Evolutionary conservation across 2,888 invertebrate genomes (phyloP), one percentile per base, ranked within the genome.

Genomic region (Erebia ligea): DNA sequence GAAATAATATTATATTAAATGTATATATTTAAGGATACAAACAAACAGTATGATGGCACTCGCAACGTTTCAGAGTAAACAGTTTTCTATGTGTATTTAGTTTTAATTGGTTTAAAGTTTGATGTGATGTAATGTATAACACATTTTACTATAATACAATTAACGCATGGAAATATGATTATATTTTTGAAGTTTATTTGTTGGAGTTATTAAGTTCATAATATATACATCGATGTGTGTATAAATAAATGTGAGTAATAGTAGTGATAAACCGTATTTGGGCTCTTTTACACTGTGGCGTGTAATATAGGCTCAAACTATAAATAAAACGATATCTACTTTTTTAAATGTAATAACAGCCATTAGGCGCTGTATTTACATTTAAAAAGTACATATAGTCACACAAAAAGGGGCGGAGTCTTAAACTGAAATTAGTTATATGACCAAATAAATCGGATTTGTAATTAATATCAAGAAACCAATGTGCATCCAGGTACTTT

Each of bases 71-170:
- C 40, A 56, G 40, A 4, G 19, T 42, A 65, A 61, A 45, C 42
- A 61, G 48, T 73, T 67, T 54, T 54, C 62, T 65, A 58, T 19
- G 52, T 69, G 69, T 69, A 67, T 57, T 71, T 66, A 52, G 70
- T 73, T 71, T 25, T 40, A 25, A 65, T 73, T 61, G 42, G 52
- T 73, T 73, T 56, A 64, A 70, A 73, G 61, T 71, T 71, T n/a
- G 59, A 73, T 73, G 72, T 70, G 70, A 73, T 73, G 64, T 65
- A 48, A 70, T 57, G 64, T 52, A 54, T 70, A 72, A 63, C 67
- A 56, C 57, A 64, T 69, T 69, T 57, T 66, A 63, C 40, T 64
- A 40, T 57, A 61, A 45, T 45, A 61, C 17, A 42, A 61, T 61
- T 64, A 65, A 34, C 34, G 66, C 66, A 57, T 45, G 45, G 56